Percentiles rank a stretch among this genome's conserved stretches.
These are phyloP conservation scores for Podarcis muralis DNA, from an alignment of 2,113 vertebrate genomes.

Conservation along the genomic window DNA sequence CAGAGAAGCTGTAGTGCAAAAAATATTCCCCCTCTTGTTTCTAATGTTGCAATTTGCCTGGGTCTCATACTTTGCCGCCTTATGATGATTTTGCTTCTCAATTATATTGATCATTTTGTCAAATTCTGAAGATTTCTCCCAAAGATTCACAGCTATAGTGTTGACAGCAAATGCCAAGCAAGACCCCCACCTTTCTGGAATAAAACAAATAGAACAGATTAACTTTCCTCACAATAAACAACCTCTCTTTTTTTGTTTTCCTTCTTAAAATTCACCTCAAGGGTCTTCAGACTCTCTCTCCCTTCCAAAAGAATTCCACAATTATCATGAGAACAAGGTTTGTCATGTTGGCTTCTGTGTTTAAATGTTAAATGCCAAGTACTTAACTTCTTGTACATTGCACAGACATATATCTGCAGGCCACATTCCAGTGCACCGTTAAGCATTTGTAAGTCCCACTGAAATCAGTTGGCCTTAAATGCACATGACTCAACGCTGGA, in stretches of 20 bases:
- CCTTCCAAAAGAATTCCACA: background rate
- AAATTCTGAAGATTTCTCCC: background rate
- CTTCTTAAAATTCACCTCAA: background rate
- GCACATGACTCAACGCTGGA: background rate
- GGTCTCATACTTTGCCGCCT: background rate
- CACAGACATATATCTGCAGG: background rate
- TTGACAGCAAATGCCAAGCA: background rate
- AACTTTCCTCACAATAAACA: background rate
- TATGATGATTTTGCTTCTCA: slow-evolving; percentile 10
- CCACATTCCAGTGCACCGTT: background rate
- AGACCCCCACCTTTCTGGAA: too few relatives aligned
- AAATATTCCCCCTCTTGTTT: background rate
- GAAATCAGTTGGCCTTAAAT: background rate
- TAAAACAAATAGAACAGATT: background rate
- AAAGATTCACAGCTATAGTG: background rate
- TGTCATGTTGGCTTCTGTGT: background rate
- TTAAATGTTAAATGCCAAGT: background rate
- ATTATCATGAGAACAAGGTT: background rate
- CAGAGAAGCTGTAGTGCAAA: background rate
- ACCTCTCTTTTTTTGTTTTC: background rate
- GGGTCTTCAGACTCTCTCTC: background rate
- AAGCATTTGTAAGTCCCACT: background rate
- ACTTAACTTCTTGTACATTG: background rate
- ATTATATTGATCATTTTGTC: background rate
- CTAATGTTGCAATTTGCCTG: background rate